These are phyloP conservation scores for Luscinia megarhynchos DNA, from an alignment of 2,797 vertebrate genomes.

Conservation along the genomic window DNA sequence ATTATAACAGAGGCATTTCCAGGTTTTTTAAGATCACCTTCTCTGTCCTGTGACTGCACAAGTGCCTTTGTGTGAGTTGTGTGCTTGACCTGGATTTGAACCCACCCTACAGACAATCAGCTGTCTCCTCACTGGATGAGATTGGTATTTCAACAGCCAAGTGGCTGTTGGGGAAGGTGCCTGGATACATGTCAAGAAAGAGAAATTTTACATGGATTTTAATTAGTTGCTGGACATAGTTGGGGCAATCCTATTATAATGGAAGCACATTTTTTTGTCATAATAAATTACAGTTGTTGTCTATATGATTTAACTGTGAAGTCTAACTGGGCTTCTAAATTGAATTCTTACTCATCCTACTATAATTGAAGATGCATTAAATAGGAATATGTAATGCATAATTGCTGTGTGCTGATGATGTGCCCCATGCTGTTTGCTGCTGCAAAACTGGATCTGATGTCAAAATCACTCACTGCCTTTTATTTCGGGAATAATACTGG, in stretches of 20 bases:
- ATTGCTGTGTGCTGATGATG: fast-evolving
- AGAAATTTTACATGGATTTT: background rate
- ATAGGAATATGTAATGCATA: background rate
- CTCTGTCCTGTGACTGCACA: background rate
- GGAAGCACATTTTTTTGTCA: background rate
- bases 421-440: background rate
- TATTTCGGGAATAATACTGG: background rate
- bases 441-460: background rate
- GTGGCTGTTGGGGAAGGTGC: background rate
- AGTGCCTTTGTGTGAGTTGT: background rate
- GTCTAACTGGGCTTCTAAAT: background rate
- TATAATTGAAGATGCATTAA: background rate
- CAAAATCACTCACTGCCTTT: background rate
- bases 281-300: background rate
- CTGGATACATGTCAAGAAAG: background rate
- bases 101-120: background rate
- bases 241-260: background rate
- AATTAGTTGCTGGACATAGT: background rate
- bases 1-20: background rate
- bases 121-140: background rate
- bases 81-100: background rate
- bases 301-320: background rate
- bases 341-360: background rate
- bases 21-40: background rate
- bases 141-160: background rate